Evolutionary conservation across 2,797 vertebrate species (phyloP), one percentile per base, ranked within the genome.

Genomic region (Sciurus carolinensis): DNA sequence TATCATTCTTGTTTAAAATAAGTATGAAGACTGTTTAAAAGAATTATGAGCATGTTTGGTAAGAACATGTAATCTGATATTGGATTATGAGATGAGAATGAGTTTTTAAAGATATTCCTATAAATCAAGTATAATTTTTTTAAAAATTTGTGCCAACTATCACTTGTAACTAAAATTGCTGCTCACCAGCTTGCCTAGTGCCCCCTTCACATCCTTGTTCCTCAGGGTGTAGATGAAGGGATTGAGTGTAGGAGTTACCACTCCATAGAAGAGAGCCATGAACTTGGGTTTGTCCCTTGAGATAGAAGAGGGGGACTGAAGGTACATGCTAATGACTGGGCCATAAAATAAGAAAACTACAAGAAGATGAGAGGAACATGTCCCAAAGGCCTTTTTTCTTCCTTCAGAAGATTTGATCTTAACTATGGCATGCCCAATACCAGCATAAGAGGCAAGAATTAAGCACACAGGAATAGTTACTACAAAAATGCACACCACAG

Each of bases 211-310:
- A 33, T 96, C 95, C 7, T 96, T 97, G 54, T 97, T 97, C 42
- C 94, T 94, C 50, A 97, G 28, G 14, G 92, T 97, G 14, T 97
- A 97, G 75, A 98, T 98, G 42, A 97, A 87, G 42, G 95, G 96
- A 33, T 97, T 97, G 7, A 98, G 84, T 28, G 87, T 82, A 18
- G 97, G 96, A 18, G 96, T 98, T 5, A 17, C 39, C 39, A 39
- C 39, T 39, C 39, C 39, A 39, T 39, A 39, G 39, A 39, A 39
- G 39, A 39, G 39, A 5, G 39, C 39, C 39, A 39, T 39, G 39
- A 39, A 39, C 39, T 39, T 39, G 3, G 39, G 39, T 39, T 39
- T 39, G 39, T 39, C 39, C 39, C 39, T 39, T 39, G 39, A 39
- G 39, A 39, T 39, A 39, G 39, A 39, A 39, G 39, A 39, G 39